Evolutionary conservation across 2,113 vertebrate species (phyloP).

Genomic region (Peucedramus taeniatus): DNA sequence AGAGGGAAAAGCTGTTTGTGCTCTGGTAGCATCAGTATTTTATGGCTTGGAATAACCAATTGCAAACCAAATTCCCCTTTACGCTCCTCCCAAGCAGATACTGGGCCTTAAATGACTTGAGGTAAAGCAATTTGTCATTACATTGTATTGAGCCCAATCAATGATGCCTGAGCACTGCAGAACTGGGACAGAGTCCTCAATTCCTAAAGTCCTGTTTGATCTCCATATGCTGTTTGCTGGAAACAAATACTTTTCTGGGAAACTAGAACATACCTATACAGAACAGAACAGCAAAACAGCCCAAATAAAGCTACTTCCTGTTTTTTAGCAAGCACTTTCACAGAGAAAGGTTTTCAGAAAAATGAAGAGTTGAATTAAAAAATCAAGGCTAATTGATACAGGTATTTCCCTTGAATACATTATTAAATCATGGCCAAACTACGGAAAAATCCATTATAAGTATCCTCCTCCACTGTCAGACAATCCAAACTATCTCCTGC

Average conservation of each 20-base stretch:
- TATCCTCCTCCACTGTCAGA: neutral
- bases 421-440: neutral
- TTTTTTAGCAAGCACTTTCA: neutral
- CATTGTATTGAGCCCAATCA: neutral
- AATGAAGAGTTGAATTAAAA: neutral
- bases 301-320: neutral
- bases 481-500: neutral
- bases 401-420: neutral
- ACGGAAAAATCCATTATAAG: neutral
- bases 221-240: neutral
- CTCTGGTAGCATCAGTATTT: neutral
- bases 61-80: neutral
- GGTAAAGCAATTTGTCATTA: neutral
- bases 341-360: neutral
- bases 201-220: neutral
- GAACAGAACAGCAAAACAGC: neutral
- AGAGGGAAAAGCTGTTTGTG: neutral
- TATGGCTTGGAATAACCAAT: neutral
- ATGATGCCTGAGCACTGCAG: neutral
- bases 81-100: neutral
- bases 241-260: neutral
- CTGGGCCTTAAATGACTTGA: neutral
- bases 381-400: neutral
- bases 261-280: neutral
- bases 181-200: neutral